Conservation (phyloP, 1,140 invertebrate species). For the Pseudomyrmex cubaensis region DNA sequence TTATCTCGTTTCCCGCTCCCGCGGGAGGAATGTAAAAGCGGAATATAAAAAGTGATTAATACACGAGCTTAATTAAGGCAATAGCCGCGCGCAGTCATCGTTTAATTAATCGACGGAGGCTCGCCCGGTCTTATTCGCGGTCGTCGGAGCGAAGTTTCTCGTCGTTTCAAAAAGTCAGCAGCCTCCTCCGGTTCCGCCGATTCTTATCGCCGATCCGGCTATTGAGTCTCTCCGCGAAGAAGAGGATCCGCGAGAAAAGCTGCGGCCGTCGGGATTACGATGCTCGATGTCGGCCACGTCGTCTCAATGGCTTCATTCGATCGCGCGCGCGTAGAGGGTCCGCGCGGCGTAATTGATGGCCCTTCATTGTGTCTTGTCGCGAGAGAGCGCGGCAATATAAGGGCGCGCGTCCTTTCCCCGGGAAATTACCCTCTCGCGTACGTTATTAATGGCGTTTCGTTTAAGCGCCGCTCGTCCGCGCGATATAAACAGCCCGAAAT, state of each 20-base stretch:
- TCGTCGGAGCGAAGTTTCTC: conserved; percentile 13
- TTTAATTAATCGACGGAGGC: conserved; percentile 26
- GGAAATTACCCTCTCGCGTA: conserved; percentile 52
- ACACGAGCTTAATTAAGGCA: conserved; percentile 36
- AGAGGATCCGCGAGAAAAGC: conserved; percentile 32
- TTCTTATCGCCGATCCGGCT: not conserved
- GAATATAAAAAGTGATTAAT: conserved; percentile 1
- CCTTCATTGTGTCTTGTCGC: conserved; percentile 55
- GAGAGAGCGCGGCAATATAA: not conserved
- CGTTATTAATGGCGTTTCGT: conserved; percentile 56
- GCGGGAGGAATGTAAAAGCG: too few relatives aligned
- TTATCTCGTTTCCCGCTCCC: not conserved
- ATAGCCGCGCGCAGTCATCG: conserved; percentile 39
- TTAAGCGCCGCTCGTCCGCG: conserved; percentile 34
- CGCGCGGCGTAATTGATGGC: conserved; percentile 49
- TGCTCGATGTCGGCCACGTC: not conserved
- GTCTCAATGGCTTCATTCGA: conserved; percentile 60
- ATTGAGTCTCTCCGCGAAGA: conserved; percentile 46
- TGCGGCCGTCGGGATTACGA: conserved; percentile 46
- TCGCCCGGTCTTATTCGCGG: not conserved
- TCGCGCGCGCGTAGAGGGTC: conserved; percentile 35
- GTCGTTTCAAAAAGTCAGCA: conserved; percentile 7
- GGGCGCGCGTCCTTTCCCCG: not conserved
- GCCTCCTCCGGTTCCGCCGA: too few relatives aligned
- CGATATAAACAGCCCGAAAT: conserved; percentile 34